A percentile compares a stretch with the other conserved stretches of the same genome.
phyloP scores from a whole-genome alignment of 2,113 vertebrate species.

The Carassius auratus region DNA sequence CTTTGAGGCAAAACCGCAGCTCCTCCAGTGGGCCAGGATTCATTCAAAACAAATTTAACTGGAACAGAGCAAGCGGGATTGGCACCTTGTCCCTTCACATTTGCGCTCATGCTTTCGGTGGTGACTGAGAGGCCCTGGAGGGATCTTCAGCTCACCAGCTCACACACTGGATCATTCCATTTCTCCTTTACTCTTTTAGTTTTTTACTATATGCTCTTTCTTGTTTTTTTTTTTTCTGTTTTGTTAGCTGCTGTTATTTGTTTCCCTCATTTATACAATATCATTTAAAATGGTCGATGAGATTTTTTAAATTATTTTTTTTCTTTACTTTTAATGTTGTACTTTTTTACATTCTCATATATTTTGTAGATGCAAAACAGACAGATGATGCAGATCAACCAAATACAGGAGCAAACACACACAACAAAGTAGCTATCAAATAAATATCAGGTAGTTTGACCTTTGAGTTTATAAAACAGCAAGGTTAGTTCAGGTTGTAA shows the following conservation, averaged over 20 bases:
- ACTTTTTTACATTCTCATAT: too few species aligned
- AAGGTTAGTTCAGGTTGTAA: not conserved
- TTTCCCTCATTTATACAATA: not conserved
- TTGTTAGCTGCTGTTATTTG: not conserved
- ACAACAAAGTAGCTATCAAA: not conserved
- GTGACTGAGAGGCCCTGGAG: constrained; percentile 45
- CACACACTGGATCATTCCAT: constrained; percentile 9
- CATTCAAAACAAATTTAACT: constrained; percentile 47
- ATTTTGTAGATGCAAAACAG: too few species aligned
- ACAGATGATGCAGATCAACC: too few species aligned
- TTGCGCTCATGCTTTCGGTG: constrained; percentile 24
- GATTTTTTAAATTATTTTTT: not conserved
- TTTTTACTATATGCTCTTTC: not conserved
- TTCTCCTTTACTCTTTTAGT: constrained; percentile 27
- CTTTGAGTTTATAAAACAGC: not conserved
- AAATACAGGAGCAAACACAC: too few species aligned
- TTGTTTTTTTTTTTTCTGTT: not conserved
- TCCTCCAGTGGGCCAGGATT: constrained; percentile 18
- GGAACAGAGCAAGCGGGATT: not conserved
- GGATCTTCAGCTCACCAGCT: constrained; percentile 33
- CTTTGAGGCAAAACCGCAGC: not conserved
- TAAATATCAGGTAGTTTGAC: not conserved
- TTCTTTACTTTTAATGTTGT: not conserved
- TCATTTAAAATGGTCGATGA: not conserved
- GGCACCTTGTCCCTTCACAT: constrained; percentile 31